Percentiles rank a stretch among this genome's conserved stretches.
Evolutionary conservation across 1,140 invertebrate species (phyloP).

Genomic region (Drosophila azteca): DNA sequence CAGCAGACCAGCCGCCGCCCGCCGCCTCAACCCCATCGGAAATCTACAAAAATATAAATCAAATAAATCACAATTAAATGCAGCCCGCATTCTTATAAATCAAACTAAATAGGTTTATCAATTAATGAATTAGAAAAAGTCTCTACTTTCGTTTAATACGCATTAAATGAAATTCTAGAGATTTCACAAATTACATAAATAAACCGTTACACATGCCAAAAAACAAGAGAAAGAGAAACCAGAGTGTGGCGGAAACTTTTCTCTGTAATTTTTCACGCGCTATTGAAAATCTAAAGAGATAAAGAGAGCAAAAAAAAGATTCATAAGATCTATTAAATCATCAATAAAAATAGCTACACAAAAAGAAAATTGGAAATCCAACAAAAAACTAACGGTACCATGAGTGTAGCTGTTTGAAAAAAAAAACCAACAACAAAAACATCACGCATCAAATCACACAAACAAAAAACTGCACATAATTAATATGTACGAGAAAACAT

Average conservation of each 20-base stretch:
- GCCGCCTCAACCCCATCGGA: slow-evolving; percentile 37
- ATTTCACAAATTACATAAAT: slow-evolving; percentile 64
- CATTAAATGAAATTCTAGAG: slow-evolving; percentile 74
- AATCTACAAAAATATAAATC: slow-evolving; percentile 57
- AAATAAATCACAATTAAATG: slow-evolving; percentile 34
- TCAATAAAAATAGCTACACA: slow-evolving; percentile 72
- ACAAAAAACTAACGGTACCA: slow-evolving; percentile 60
- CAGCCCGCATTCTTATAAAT: slow-evolving; percentile 23
- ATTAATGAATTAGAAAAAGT: slow-evolving; percentile 1
- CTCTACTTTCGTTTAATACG: slow-evolving; percentile 71
- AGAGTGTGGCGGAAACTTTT: slow-evolving; percentile 19
- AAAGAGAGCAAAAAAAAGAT: slow-evolving; percentile 30
- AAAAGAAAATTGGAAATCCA: slow-evolving; percentile 19
- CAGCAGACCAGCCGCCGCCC: slow-evolving; percentile 45
- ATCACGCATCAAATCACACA: slow-evolving; percentile 68
- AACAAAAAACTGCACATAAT: slow-evolving; percentile 56
- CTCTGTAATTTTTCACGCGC: slow-evolving; percentile 60
- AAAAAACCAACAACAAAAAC: slow-evolving; percentile 10
- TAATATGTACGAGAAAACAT: slow-evolving; percentile 79
- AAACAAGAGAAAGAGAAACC: slow-evolving; percentile 35
- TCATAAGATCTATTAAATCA: slow-evolving; percentile 63
- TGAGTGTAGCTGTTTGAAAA: slow-evolving; percentile 65
- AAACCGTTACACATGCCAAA: slow-evolving; percentile 33
- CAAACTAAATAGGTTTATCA: slow-evolving; percentile 10
- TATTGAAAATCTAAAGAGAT: slow-evolving; percentile 57